Evolutionary conservation across 2,113 vertebrate genomes (phyloP), one percentile per base, ranked within the genome.

Genomic region (Aix galericulata): DNA sequence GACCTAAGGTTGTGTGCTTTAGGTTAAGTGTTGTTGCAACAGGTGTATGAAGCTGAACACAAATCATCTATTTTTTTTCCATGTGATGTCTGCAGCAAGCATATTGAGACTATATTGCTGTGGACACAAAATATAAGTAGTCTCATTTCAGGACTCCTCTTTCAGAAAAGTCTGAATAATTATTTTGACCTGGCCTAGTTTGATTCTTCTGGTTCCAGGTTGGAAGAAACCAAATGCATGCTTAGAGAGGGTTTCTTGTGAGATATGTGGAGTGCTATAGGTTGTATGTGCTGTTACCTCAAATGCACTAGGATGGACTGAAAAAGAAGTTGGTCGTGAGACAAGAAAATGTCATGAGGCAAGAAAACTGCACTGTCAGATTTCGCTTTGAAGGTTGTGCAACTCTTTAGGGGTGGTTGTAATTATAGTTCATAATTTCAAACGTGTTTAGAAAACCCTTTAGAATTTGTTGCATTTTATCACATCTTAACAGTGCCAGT

Each of bases 221-320:
- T 87, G 40, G 12, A 75, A 78, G 36, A 80, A 86, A 40, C 12
- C 23, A 71, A 63, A 72, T 64, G 18, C 8, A 15, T 77, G 8
- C 71, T 90, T 88, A 25, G 9, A 59, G 16, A 40, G 52, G 46
- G 5, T 48, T 85, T 73, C n/a, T 60, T 66, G 11, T 82, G 31
- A 79, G 89, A 73, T 15, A 13, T 4, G 1, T 7, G 27, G 9
- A 0, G 0, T 53, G 26, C 2, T 63, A 5, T n/a, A 17, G 9
- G 9, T 48, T 76, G 20, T 42, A 26, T 3, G 18, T 3, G 1
- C 58, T 64, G 23, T 42, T 82, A 76, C 13, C n/a, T 46, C 27
- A 66, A 40, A 0, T 38, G 68, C 32, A 5, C 21, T 72, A 14
- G 26, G 29, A 52, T 81, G 59, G 26, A 36, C 72, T 52, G n/a